phyloP scores from a whole-genome alignment of 1,140 invertebrate species.

The Halotydeus destructor region DNA sequence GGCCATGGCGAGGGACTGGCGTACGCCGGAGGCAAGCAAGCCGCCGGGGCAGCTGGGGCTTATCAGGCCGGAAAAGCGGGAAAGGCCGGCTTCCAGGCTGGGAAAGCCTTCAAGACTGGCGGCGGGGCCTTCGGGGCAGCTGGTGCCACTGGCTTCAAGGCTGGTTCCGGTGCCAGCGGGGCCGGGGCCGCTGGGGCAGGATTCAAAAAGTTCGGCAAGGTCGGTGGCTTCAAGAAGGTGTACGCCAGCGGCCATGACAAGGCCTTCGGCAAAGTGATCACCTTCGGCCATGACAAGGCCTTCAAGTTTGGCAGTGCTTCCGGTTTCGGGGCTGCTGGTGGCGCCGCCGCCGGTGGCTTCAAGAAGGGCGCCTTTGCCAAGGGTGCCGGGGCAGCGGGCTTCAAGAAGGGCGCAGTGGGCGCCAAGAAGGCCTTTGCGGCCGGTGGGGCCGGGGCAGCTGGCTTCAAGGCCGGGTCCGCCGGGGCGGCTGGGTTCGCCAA shows the following conservation, averaged over 20 bases:
- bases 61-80: too few relatives aligned
- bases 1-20: too few relatives aligned
- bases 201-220: constrained; percentile 6
- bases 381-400: constrained; percentile 5
- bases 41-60: too few relatives aligned
- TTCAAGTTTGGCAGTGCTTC: constrained; percentile 8
- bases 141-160: too few relatives aligned
- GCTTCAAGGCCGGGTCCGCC: too few relatives aligned
- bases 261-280: constrained; percentile 7
- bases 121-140: too few relatives aligned
- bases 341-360: not conserved
- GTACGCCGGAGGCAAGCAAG: too few relatives aligned
- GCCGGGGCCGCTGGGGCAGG: not conserved
- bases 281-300: constrained; percentile 7
- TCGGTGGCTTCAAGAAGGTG: constrained; percentile 5
- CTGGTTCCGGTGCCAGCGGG: not conserved
- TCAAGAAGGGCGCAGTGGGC: constrained; percentile 4
- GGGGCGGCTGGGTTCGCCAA: too few relatives aligned
- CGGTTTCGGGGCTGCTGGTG: constrained; percentile 7
- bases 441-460: too few relatives aligned
- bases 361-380: constrained; percentile 10
- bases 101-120: too few relatives aligned
- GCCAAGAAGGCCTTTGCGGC: too few relatives aligned
- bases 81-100: too few relatives aligned
- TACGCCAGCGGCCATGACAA: constrained; percentile 3